phyloP scores from a whole-genome alignment of 2,888 invertebrate species.

The Archaeoteleia sp. region DNA sequence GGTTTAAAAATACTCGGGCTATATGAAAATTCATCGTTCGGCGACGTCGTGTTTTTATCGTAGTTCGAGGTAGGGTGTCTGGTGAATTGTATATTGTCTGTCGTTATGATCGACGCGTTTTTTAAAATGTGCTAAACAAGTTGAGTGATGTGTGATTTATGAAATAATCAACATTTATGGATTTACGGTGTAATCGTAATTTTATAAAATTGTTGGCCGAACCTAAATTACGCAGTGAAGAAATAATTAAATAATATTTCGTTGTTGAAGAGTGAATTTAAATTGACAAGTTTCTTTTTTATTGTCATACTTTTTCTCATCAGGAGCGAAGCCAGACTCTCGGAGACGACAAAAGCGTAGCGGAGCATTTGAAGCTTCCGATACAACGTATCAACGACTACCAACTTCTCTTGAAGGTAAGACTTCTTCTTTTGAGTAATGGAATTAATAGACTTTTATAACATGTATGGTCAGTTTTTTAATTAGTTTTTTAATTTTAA shows the following conservation, averaged over 20 bases:
- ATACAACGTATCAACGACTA: constrained; percentile 97
- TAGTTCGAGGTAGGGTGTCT: constrained; percentile 6
- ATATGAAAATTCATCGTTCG: constrained; percentile 43
- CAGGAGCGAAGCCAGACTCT: constrained; percentile 90
- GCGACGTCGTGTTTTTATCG: constrained; percentile 20
- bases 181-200: no score
- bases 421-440: constrained; percentile 1
- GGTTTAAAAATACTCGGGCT: constrained; percentile 45
- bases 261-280: no score
- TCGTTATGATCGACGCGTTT: no score
- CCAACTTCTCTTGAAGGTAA: constrained; percentile 93
- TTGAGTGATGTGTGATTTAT: no score
- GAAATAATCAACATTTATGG: constrained; percentile 15
- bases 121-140: no score
- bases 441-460: no score
- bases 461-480: no score
- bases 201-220: no score
- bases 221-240: no score
- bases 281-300: constrained; percentile 17
- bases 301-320: constrained; percentile 35
- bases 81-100: constrained; percentile 9
- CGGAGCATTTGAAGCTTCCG: constrained; percentile 94
- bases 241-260: no score
- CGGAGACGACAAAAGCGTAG: constrained; percentile 91
- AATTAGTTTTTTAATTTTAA: no score